These are phyloP conservation scores for Xestobium rufovillosum DNA, from an alignment of 2,888 invertebrate genomes.

Conservation along the genomic window DNA sequence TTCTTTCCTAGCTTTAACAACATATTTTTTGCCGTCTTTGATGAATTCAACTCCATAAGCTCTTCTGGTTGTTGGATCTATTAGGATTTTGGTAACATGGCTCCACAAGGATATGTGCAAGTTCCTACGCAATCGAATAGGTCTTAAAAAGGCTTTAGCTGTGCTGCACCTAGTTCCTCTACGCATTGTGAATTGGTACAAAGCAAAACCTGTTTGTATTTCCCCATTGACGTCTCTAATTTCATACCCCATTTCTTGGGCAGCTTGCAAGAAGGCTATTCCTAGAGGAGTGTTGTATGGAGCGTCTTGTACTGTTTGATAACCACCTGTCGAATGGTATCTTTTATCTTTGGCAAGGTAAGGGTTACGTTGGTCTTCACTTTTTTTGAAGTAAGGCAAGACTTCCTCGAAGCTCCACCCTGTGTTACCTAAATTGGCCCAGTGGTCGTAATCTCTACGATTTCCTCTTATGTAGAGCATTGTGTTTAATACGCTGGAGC, in stretches of 20 bases:
- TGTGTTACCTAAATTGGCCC: slow-evolving; percentile 76
- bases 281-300: slow-evolving; percentile 79
- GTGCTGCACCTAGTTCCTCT: slow-evolving; percentile 75
- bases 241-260: slow-evolving; percentile 88
- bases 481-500: slow-evolving; percentile 80
- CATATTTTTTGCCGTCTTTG: slow-evolving; percentile 54
- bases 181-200: slow-evolving; percentile 85
- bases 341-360: slow-evolving; percentile 68
- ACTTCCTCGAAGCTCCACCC: slow-evolving; percentile 85
- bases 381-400: slow-evolving; percentile 77
- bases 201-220: slow-evolving; percentile 78
- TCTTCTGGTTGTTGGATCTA: slow-evolving; percentile 59
- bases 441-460: slow-evolving; percentile 75
- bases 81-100: slow-evolving; percentile 64
- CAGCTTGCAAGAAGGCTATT: slow-evolving; percentile 78
- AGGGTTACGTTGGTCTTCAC: slow-evolving; percentile 81
- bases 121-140: slow-evolving; percentile 67
- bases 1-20: slow-evolving; percentile 64
- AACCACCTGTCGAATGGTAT: slow-evolving; percentile 69
- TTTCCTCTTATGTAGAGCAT: slow-evolving; percentile 91
- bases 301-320: slow-evolving; percentile 66
- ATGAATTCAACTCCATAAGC: slow-evolving; percentile 72
- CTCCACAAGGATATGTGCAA: slow-evolving; percentile 75
- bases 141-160: slow-evolving; percentile 78
- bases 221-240: slow-evolving; percentile 78